phyloP scores from a whole-genome alignment of 2,888 invertebrate genomes.

The Petrolisthes cinctipes region DNA sequence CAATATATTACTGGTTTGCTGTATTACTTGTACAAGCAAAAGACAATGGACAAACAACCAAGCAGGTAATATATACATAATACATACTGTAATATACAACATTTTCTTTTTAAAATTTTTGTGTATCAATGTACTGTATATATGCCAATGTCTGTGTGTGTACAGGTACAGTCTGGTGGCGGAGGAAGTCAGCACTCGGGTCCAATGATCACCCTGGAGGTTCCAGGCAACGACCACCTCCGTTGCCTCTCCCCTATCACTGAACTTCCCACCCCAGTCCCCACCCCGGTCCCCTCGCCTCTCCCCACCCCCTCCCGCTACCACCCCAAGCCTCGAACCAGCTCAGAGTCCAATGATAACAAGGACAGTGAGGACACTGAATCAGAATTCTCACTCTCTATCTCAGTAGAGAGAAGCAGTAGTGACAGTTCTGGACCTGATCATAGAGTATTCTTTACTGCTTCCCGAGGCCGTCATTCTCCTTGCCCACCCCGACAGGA shows the following conservation, averaged over 20 bases:
- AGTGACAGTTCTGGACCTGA: slow-evolving; percentile 60
- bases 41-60: too few relatives aligned
- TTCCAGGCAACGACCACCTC: slow-evolving; percentile 73
- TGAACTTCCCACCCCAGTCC: slow-evolving; percentile 76
- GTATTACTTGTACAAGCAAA: too few relatives aligned
- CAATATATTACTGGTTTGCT: too few relatives aligned
- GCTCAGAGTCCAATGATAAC: slow-evolving; percentile 61
- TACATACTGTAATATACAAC: too few relatives aligned
- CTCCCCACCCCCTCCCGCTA: slow-evolving; percentile 75
- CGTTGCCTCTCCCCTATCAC: slow-evolving; percentile 82
- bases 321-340: slow-evolving; percentile 54
- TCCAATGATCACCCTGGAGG: slow-evolving; percentile 82
- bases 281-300: slow-evolving; percentile 78
- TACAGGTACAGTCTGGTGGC: slow-evolving; percentile 56
- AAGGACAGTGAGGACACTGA: slow-evolving; percentile 64
- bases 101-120: too few relatives aligned
- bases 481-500: slow-evolving; percentile 20
- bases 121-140: too few relatives aligned
- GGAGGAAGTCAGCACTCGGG: slow-evolving; percentile 43
- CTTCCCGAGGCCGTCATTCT: slow-evolving; percentile 22
- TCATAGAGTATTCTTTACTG: slow-evolving; percentile 49
- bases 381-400: slow-evolving; percentile 62
- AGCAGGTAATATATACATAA: too few relatives aligned
- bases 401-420: slow-evolving; percentile 61
- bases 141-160: neutral